Evolutionary conservation across 2,113 vertebrate species (phyloP), one percentile per base, ranked within the genome.

Genomic region (Neopipo cinnamomea): DNA sequence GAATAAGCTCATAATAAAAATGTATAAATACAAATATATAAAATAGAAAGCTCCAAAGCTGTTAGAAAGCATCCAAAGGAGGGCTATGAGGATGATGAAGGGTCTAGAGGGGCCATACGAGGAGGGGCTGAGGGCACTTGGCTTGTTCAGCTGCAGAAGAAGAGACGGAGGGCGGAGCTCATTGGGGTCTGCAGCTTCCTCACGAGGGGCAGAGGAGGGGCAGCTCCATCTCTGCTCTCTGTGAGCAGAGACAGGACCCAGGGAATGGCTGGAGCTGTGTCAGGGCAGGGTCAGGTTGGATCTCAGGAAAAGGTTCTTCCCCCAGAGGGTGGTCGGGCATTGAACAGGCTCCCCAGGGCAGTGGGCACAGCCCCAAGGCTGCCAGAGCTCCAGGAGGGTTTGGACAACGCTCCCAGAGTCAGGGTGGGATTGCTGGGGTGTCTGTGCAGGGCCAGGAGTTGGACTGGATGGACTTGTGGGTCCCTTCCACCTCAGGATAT

Each of bases 381-480:
- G 76, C 58, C 50, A 18, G 9, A 77, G 73, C 74, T 87, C 14
- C 46, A 47, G 65, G 56, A 44, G 27, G 2, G 0, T 27, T 68
- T 18, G 63, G 46, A 2, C 46, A 61, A 11, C 4, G 1, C 46
- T 83, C 9, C 30, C 17, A 65, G 35, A 42, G 28, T 7, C 61
- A 52, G 61, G 23, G 4, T 59, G 44, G 52, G 46, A 10, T 18
- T 52, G 33, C 0, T 52, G 70, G n/a, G 61, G 25, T 1, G 10
- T 11, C 46, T 61, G 46, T 2, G 20, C 46, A 68, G 23, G 47
- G 24, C 3, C 70, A 53, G 78, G 31, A 17, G 41, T 5, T n/a
- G 28, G 0, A 25, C 15, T 61, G 20, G 22, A 0, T n/a, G 39
- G 30, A 21, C 17, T 3, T 22, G 11, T 1, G 55, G 5, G 0